Conservation (phyloP, 2,888 invertebrate species). For the Tanypteryx hageni region DNA sequence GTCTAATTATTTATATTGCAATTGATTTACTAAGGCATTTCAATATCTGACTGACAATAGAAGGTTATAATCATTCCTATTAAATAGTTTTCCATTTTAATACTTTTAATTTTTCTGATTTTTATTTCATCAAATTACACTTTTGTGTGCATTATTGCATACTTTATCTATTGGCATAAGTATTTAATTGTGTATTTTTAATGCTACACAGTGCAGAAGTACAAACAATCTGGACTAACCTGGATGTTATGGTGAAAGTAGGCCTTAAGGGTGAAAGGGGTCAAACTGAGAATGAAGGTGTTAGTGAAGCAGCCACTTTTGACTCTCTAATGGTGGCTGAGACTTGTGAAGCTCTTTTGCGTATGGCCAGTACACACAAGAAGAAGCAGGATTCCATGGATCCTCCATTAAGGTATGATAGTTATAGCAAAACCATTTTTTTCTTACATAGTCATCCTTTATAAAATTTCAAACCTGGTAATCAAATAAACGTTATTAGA, state of each 20-base stretch:
- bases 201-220: slow-evolving; percentile 73
- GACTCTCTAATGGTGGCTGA: slow-evolving; percentile 79
- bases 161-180: no score
- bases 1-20: no score
- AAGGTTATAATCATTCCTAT: no score
- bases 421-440: not conserved
- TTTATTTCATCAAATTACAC: slow-evolving; percentile 77
- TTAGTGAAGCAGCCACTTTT: slow-evolving; percentile 74
- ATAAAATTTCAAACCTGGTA: no score
- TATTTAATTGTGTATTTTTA: not conserved
- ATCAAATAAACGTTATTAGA: no score
- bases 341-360: slow-evolving; percentile 79
- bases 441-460: no score
- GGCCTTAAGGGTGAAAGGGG: slow-evolving; percentile 77
- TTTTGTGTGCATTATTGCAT: not conserved
- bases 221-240: slow-evolving; percentile 78
- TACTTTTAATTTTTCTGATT: slow-evolving; percentile 63
- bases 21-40: no score
- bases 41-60: no score
- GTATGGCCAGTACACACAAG: slow-evolving; percentile 65
- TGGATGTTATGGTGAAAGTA: slow-evolving; percentile 84
- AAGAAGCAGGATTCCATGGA: slow-evolving; percentile 68
- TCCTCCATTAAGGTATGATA: slow-evolving; percentile 66
- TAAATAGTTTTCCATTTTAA: no score
- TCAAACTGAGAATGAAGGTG: not conserved